Conservation (phyloP, 92 coral and sea anemone species). For the Paramuricea clavata region DNA sequence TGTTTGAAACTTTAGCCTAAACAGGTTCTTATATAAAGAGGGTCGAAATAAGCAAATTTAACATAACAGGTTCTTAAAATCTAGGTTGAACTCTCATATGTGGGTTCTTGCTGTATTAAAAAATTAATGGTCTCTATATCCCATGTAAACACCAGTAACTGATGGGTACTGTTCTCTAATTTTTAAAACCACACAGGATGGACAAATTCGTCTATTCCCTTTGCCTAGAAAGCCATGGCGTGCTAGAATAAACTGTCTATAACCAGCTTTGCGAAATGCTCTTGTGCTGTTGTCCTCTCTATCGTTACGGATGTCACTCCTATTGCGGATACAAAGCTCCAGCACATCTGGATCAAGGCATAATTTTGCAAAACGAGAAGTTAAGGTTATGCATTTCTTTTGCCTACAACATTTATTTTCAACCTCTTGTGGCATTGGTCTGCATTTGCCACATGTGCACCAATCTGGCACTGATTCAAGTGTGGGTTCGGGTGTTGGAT, state of each 20-base stretch:
- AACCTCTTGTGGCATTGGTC: background rate
- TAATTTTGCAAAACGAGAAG: background rate
- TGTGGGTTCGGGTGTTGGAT: constrained; percentile 7
- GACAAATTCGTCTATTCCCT: constrained; percentile 27
- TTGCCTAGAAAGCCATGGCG: background rate
- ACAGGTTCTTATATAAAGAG: no score
- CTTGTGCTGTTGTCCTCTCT: constrained; percentile 4
- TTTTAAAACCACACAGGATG: constrained; percentile 22
- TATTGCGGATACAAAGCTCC: background rate
- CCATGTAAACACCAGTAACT: constrained; percentile 25
- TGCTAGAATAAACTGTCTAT: background rate
- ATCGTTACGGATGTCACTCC: background rate
- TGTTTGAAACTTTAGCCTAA: no score
- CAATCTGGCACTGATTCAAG: background rate
- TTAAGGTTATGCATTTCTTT: background rate
- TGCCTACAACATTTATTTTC: background rate
- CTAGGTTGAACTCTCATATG: no score
- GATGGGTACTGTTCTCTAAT: constrained; percentile 21
- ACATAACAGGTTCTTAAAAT: no score
- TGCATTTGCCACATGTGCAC: background rate
- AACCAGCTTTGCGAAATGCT: background rate
- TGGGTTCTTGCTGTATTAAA: no score
- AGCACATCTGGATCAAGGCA: constrained; percentile 4
- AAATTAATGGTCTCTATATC: constrained; percentile 4
- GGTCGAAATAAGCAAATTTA: no score